Conservation (phyloP, 1,140 invertebrate genomes). For the Harlomillsia oculata region DNA sequence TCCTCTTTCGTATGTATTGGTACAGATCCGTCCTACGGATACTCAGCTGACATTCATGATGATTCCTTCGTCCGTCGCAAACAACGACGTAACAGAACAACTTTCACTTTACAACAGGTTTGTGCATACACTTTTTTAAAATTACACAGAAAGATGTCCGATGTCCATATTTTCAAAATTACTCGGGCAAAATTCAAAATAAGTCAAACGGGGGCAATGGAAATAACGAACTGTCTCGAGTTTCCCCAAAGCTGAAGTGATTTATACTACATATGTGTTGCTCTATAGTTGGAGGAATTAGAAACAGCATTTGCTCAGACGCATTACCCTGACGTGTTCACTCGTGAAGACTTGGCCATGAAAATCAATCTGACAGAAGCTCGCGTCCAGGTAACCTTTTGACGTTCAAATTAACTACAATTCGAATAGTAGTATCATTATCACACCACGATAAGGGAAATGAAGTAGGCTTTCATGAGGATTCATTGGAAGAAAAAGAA, state of each 20-base stretch:
- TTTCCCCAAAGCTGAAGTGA: background rate
- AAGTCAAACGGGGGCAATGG: too few species aligned
- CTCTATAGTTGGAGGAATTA: slow-evolving; percentile 75
- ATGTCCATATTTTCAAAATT: too few species aligned
- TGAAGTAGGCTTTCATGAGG: background rate
- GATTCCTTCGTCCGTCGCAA: slow-evolving; percentile 92
- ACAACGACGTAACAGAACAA: slow-evolving; percentile 88
- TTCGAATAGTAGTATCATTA: background rate
- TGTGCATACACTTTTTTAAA: slow-evolving; percentile 20
- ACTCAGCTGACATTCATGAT: slow-evolving; percentile 83
- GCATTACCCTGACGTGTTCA: slow-evolving; percentile 70
- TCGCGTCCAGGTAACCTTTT: slow-evolving; percentile 74
- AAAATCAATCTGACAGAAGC: slow-evolving; percentile 97
- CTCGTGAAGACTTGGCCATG: slow-evolving; percentile 88
- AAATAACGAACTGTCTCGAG: too few species aligned
- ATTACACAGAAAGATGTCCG: too few species aligned
- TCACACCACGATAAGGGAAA: background rate
- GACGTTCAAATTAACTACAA: background rate
- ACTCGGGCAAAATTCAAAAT: too few species aligned
- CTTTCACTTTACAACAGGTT: slow-evolving; percentile 92
- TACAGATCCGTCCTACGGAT: slow-evolving; percentile 76
- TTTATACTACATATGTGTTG: too few species aligned
- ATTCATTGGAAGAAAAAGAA: background rate
- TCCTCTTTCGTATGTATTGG: too few species aligned
- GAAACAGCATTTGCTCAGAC: slow-evolving; percentile 95